Base-by-base conservation (phyloP, 1,140 invertebrate genomes). In the Apolygus lucorum region DNA sequence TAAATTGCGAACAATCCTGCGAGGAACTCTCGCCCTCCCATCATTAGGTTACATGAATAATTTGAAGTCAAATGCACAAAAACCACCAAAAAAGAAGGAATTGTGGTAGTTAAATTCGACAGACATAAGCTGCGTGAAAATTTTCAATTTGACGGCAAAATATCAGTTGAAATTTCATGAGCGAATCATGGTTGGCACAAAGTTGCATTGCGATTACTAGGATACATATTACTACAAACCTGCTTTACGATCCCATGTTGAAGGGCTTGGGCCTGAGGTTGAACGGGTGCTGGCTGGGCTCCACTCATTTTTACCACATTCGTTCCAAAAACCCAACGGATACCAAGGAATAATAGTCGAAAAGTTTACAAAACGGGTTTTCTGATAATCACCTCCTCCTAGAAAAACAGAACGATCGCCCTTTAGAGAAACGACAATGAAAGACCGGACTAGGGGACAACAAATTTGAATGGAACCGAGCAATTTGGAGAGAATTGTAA, bases 281-380 rank as follows among this genome's bases (percentile, higher is more conserved):
- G 25, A 27, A 14, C 26, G 34, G 25, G 67, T 29, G 67, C 24
- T 68, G 52, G 67, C 54, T 59, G 67, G n/a, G 67, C 11, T 28
- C 28, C 67, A 68, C 67, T 68, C 67, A 68, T 68, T 59, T 59
- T 59, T 59, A 59, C 11, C 11, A 59, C 54, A 59, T 59, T 59
- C 54, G 54, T 22, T 59, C 22, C 11, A 8, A 59, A 22, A 59
- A 59, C 17, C 17, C 34, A 42, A 42, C 17, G 34, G 34, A 42
- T 42, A 17, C 34, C 4, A 17, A 42, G 17, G 17, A 42, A 42
- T 17, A 17, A 42, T 17, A 17, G 34, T 42, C 34, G 34, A 42
- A 8, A 4, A 42, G 34, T 8, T n/a, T n/a, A n/a, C n/a, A 42
- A 42, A 42, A 42, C 34, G 4, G 17, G 34, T 42, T 42, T 17